A percentile compares a stretch with the other conserved stretches of the same genome.
These are phyloP conservation scores for Arctia plantaginis DNA, from an alignment of 2,888 invertebrate species.

Conservation along the genomic window DNA sequence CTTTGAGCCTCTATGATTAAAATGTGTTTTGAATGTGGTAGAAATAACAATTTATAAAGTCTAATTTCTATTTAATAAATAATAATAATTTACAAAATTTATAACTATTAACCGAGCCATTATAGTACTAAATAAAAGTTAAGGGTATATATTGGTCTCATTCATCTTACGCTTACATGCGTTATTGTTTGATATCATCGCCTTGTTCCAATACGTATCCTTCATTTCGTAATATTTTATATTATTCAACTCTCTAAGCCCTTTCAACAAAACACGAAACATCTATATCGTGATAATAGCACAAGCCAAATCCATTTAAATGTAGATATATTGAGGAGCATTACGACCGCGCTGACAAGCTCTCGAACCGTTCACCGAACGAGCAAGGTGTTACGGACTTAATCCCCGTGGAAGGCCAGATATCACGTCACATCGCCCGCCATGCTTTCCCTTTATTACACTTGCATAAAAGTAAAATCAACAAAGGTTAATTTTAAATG, in stretches of 20 bases:
- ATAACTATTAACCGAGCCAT: neutral
- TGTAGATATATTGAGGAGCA: conserved; percentile 68
- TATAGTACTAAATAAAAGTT: neutral
- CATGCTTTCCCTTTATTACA: conserved; percentile 63
- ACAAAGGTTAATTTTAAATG: conserved; percentile 78
- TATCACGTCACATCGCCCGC: conserved; percentile 72
- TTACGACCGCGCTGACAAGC: conserved; percentile 80
- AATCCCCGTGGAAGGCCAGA: conserved; percentile 69
- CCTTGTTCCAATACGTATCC: neutral
- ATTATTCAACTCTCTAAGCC: neutral
- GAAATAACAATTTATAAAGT: neutral
- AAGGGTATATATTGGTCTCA: neutral
- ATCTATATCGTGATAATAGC: conserved; percentile 50
- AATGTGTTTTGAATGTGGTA: neutral
- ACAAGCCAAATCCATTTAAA: conserved; percentile 73
- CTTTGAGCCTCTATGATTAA: no score
- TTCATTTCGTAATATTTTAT: neutral
- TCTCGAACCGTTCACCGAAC: conserved; percentile 70
- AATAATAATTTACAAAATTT: neutral
- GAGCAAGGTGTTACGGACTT: conserved; percentile 74
- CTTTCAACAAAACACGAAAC: conserved; percentile 23
- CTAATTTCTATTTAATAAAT: neutral
- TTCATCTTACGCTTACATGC: neutral
- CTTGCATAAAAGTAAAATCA: conserved; percentile 68
- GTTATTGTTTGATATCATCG: neutral